A percentile compares a stretch with the other conserved stretches of the same genome.
phyloP scores from a whole-genome alignment of 2,797 vertebrate species.

The Vultur gryphus region DNA sequence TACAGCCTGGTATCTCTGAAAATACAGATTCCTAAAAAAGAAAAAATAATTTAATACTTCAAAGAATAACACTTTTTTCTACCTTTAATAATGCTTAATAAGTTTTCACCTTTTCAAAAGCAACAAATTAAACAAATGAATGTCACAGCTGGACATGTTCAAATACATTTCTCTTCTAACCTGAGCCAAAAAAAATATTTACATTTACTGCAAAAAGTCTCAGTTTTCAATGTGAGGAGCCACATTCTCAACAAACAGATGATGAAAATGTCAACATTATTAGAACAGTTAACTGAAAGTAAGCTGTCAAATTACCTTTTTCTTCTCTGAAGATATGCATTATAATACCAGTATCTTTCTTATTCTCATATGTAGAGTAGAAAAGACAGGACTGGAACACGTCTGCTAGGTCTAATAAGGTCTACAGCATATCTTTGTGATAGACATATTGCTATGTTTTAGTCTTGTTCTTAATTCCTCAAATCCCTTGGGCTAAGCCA shows the following conservation, averaged over 20 bases:
- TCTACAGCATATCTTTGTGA: fast-evolving
- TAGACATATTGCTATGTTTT: background rate
- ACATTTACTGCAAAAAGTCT: background rate
- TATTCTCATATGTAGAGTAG: background rate
- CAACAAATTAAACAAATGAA: background rate
- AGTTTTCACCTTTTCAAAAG: background rate
- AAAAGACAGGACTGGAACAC: background rate
- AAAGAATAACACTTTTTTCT: background rate
- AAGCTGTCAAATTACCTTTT: background rate
- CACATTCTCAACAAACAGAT: background rate
- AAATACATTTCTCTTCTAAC: background rate
- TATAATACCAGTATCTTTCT: background rate
- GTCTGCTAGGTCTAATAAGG: background rate
- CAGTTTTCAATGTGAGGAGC: background rate
- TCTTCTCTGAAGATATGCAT: background rate
- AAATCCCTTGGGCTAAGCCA: background rate
- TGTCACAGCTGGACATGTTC: background rate
- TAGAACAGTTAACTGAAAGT: background rate
- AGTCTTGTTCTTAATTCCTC: too few relatives aligned
- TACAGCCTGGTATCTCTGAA: background rate
- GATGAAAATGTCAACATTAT: background rate
- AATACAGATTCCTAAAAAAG: background rate
- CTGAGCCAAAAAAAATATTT: background rate
- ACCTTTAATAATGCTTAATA: background rate
- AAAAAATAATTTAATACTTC: background rate